Evolutionary conservation across 2,888 invertebrate species (phyloP), one percentile per base, ranked within the genome.

Genomic region (Thalpophila matura): DNA sequence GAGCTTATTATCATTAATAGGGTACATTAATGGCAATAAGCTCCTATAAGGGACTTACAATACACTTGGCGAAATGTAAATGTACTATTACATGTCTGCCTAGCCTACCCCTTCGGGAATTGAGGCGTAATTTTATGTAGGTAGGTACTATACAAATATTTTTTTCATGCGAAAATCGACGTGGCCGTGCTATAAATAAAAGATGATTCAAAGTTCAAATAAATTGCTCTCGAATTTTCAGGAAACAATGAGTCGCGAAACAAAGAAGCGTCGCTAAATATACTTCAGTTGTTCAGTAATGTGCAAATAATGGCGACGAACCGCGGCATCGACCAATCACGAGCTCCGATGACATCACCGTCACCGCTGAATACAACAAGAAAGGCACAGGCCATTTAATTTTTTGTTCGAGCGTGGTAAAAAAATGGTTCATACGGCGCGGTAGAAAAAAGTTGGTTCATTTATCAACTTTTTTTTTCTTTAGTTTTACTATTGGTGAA

Each of bases 321-420:
- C 57, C 7, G 16, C 33, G 6, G 35, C 31, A 43, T 26, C 42
- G 3, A 6, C 16, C 14, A 4, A 2, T 12, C 16, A 4, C 9
- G 33, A n/a, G 26, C 49, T 3, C 1, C 27, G 29, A 14, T 56
- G 50, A 56, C 40, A 27, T 68, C 69, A 69, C 5, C 24, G 24
- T 3, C 5, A n/a, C n/a, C 43, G 40, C 50, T 35, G 18, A 12
- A 47, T 51, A 40, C 10, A 18, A 27, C 14, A 43, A 40, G 38
- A 37, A 45, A 42, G 40, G 24, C 16, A 35, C 26, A n/a, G 18
- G 2, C n/a, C 18, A 20, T 53, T 16, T n/a, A 0, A 2, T 26
- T 50, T 50, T 68, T 55, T 55, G 54, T 53, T 12, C 9, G 14
- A 20, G 4, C 31, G 2, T 58, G 35, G 37, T 47, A 16, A 18